Percentiles rank a stretch among this genome's conserved stretches.
Evolutionary conservation across 2,888 invertebrate species (phyloP).

Genomic region (Prostheceraeus crozeri): DNA sequence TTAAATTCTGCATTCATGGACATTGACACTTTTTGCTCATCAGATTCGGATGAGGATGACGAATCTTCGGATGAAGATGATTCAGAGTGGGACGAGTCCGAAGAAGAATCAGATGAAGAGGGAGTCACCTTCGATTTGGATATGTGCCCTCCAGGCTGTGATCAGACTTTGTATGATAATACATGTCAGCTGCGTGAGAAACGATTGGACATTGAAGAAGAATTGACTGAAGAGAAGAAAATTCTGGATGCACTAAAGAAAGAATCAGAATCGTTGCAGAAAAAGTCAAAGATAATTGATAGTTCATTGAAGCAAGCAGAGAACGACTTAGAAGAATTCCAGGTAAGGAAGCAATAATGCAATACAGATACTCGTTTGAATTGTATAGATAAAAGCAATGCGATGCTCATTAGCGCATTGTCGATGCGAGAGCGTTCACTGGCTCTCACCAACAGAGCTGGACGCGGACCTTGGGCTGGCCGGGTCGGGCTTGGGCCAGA

Average conservation of each 20-base stretch:
- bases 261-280: slow-evolving; percentile 52
- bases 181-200: slow-evolving; percentile 55
- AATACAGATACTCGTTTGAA: too few relatives aligned
- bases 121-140: slow-evolving; percentile 52
- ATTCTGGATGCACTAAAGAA: slow-evolving; percentile 51
- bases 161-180: slow-evolving; percentile 52
- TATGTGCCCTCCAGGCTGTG: slow-evolving; percentile 55
- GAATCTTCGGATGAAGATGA: slow-evolving; percentile 50
- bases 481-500: too few relatives aligned
- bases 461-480: too few relatives aligned
- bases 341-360: slow-evolving; percentile 46
- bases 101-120: slow-evolving; percentile 55
- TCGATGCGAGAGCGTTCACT: too few relatives aligned
- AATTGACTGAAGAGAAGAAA: slow-evolving; percentile 52
- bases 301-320: slow-evolving; percentile 51
- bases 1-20: not conserved
- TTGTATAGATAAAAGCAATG: too few relatives aligned
- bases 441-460: too few relatives aligned
- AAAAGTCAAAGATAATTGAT: slow-evolving; percentile 54
- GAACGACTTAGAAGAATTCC: slow-evolving; percentile 55
- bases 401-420: too few relatives aligned
- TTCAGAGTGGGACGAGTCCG: slow-evolving; percentile 54
- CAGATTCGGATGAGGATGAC: slow-evolving; percentile 53
- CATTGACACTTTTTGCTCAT: not conserved
- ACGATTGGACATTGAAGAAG: slow-evolving; percentile 54